Evolutionary conservation across 1,140 invertebrate genomes (phyloP).

Genomic region (Homalodisca vitripennis): DNA sequence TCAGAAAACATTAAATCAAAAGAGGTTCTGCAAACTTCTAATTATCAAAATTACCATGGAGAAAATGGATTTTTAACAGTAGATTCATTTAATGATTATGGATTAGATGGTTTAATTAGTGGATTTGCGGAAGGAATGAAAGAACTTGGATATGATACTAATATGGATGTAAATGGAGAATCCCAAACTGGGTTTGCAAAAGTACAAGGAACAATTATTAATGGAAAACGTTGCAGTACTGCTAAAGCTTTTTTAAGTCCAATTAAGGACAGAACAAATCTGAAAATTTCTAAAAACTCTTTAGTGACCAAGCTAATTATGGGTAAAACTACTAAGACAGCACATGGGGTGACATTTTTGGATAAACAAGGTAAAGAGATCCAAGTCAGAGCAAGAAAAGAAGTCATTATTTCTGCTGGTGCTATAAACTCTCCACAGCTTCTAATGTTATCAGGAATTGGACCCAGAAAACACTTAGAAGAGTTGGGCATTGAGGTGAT

Average conservation of each 20-base stretch:
- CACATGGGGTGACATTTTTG: conserved; percentile 68
- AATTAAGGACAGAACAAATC: conserved; percentile 58
- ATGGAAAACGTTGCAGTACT: conserved; percentile 70
- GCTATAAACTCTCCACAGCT: conserved; percentile 67
- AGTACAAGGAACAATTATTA: conserved; percentile 56
- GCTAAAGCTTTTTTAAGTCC: conserved; percentile 72
- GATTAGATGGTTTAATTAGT: conserved; percentile 45
- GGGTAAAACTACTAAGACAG: conserved; percentile 61
- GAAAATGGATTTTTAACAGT: conserved; percentile 41
- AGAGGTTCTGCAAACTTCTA: conserved; percentile 38
- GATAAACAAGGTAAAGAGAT: conserved; percentile 38
- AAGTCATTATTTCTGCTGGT: conserved; percentile 56
- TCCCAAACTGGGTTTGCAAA: conserved; percentile 50
- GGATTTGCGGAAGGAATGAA: conserved; percentile 35
- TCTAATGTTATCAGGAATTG: conserved; percentile 72
- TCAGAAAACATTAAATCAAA: conserved; percentile 64
- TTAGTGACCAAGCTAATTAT: conserved; percentile 75
- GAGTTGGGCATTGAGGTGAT: conserved; percentile 64
- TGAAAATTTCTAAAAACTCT: conserved; percentile 62
- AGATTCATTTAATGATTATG: conserved; percentile 52
- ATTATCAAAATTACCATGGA: conserved; percentile 46
- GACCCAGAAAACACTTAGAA: conserved; percentile 64
- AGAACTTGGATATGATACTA: conserved; percentile 52
- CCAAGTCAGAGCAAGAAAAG: conserved; percentile 31
- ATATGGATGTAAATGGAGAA: conserved; percentile 54